Evolutionary conservation across 2,797 vertebrate species (phyloP), one percentile per base, ranked within the genome.

Genomic region (Lutra lutra): DNA sequence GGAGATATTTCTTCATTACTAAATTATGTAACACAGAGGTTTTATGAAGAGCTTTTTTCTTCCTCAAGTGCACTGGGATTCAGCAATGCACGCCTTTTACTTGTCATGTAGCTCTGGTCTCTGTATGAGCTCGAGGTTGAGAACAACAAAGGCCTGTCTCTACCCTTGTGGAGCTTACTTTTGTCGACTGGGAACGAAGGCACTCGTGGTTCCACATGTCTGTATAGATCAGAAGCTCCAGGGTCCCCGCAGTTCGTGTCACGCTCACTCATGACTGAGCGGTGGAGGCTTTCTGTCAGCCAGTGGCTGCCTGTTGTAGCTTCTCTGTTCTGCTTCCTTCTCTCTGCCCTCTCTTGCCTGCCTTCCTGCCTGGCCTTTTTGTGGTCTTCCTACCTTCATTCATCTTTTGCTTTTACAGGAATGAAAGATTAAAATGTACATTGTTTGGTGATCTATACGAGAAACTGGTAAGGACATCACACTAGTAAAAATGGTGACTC

Each of bases 1-100:
- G 11, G 27, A 79, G 7, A 25, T 40, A 60, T 20, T 73, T 88
- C 12, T 91, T 78, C 21, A 89, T 78, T 91, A 94, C n/a, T 77
- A 92, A 91, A 3, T 95, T 95, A 51, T 3, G 35, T 27, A 79
- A 82, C 66, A 20, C 2, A 54, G 25, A 66, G 73, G 46, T 85
- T 86, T 79, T 56, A 23, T 66, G 20, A 86, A 38, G 8, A 82
- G 51, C 3, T 32, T 79, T 46, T 56, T 62, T 27, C 40, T 68
- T 27, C 8, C 89, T 78, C 11, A 7, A 7, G 32, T 79, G 17
- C 80, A 88, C 2, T 66, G 15, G 9, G 92, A 80, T 86, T 93
- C 38, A 86, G 54, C 8, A 38, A 43, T 54, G 54, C 0, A 60
- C 46, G 64, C n/a, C 12, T 32, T 73, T 70, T 82, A 17, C 25